These are phyloP conservation scores for Nothocercus nigrocapillus DNA, from an alignment of 2,113 vertebrate species.

Conservation along the genomic window DNA sequence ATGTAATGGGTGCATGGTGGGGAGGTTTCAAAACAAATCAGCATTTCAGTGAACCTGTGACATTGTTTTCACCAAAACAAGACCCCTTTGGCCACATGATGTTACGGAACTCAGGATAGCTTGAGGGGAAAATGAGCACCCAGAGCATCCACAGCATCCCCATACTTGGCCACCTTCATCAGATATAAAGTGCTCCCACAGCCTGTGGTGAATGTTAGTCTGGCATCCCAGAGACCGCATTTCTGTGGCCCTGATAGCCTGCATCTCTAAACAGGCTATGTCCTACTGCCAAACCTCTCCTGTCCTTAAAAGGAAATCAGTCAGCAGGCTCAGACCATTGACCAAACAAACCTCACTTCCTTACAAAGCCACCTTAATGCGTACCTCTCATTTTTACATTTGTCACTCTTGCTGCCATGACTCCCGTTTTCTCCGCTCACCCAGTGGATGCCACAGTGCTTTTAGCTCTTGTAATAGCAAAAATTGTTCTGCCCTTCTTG, in stretches of 20 bases:
- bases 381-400: accelerated
- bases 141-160: accelerated
- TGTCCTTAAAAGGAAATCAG: background rate
- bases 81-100: background rate
- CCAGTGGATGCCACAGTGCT: background rate
- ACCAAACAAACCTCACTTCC: background rate
- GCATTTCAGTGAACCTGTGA: background rate
- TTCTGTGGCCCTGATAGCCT: background rate
- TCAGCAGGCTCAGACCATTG: background rate
- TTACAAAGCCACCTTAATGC: background rate
- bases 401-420: accelerated
- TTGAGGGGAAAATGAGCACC: background rate
- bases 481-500: background rate
- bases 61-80: background rate
- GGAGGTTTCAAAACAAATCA: background rate
- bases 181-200: background rate
- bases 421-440: background rate
- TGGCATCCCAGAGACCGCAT: accelerated
- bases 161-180: background rate
- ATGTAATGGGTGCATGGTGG: background rate
- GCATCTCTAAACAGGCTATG: background rate
- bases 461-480: background rate
- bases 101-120: accelerated
- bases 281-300: background rate
- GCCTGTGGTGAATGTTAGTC: accelerated